Percentiles rank a stretch among this genome's conserved stretches.
Evolutionary conservation across 2,113 vertebrate species (phyloP).

Genomic region (Peromyscus maniculatus): DNA sequence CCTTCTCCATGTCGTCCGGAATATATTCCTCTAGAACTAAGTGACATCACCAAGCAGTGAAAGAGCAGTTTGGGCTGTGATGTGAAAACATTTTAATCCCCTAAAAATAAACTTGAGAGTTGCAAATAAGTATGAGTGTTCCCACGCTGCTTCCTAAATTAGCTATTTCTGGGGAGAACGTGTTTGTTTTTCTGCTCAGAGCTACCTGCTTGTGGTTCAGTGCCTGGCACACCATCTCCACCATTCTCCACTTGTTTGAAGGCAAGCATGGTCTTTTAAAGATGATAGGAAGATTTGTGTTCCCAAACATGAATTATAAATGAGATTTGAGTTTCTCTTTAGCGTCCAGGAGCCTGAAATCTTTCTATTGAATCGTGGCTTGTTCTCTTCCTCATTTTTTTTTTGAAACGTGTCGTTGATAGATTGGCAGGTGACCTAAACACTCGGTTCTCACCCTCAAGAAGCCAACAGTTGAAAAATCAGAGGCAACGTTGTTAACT

Average conservation of each 20-base stretch:
- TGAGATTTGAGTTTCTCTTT: not conserved
- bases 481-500: not conserved
- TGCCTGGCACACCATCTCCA: not conserved
- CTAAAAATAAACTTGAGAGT: constrained; percentile 57
- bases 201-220: constrained; percentile 1
- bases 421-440: not conserved
- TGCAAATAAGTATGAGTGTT: not conserved
- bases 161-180: constrained; percentile 35
- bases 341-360: not conserved
- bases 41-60: not conserved
- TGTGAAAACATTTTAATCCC: constrained; percentile 54
- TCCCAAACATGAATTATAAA: constrained; percentile 7
- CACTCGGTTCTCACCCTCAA: not conserved
- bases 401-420: not conserved
- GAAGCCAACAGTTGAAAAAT: not conserved
- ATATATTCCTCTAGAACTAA: not conserved
- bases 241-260: not conserved
- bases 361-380: not conserved
- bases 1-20: not conserved
- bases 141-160: constrained; percentile 7
- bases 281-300: not conserved
- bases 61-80: constrained; percentile 61
- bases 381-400: not conserved
- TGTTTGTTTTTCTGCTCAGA: not conserved
- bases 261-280: not conserved